A percentile compares a stretch with the other conserved stretches of the same genome.
phyloP scores from a whole-genome alignment of 2,888 invertebrate species.

The Pseudanteris insignis region DNA sequence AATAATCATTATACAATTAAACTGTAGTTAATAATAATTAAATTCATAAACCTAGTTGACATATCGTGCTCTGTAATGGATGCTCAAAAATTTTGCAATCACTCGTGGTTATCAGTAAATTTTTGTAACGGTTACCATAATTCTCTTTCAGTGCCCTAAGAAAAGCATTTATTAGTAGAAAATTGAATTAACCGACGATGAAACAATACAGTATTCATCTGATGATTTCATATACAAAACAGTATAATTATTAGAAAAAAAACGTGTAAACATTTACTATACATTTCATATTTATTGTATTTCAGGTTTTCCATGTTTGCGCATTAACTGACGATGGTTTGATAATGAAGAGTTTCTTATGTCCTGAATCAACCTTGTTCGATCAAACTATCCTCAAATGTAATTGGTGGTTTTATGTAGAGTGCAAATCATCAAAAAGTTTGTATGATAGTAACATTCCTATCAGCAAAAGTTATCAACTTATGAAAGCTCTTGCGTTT shows the following conservation, averaged over 20 bases:
- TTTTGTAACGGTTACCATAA: too few relatives aligned
- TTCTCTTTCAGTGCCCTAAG: too few relatives aligned
- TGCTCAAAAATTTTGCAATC: too few relatives aligned
- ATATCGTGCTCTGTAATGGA: too few relatives aligned
- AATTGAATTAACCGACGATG: neutral
- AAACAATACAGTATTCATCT: neutral
- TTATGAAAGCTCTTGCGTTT: conserved; percentile 90
- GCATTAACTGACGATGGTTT: conserved; percentile 88
- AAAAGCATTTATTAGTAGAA: too few relatives aligned
- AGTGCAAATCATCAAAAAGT: conserved; percentile 82
- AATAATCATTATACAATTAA: too few relatives aligned
- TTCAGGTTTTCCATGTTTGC: conserved; percentile 89
- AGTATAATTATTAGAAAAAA: neutral
- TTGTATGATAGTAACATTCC: conserved; percentile 91
- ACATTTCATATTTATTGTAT: conserved; percentile 6
- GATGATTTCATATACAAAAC: neutral
- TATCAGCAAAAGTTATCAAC: conserved; percentile 88
- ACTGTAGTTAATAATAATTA: too few relatives aligned
- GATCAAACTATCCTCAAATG: conserved; percentile 91
- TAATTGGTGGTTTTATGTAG: conserved; percentile 95
- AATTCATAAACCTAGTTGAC: too few relatives aligned
- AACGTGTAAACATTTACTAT: too few relatives aligned
- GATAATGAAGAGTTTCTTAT: conserved; percentile 90
- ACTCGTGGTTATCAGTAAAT: too few relatives aligned
- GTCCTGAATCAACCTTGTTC: conserved; percentile 90